Percentiles rank a stretch among this genome's conserved stretches.
phyloP scores from a whole-genome alignment of 2,888 invertebrate species.

The Sceliomorpha sp. region DNA sequence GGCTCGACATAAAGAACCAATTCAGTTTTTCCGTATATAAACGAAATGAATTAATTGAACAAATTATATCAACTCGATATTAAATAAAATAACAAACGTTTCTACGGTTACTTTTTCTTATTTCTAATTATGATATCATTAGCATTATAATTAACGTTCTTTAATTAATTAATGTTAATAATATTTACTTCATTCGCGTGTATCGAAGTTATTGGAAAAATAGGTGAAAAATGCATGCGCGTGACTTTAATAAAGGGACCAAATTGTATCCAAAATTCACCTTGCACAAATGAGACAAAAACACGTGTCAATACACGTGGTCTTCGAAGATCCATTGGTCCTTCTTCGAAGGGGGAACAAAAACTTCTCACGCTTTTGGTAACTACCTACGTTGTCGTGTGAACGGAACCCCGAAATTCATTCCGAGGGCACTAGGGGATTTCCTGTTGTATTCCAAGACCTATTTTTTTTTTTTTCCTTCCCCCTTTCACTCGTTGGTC shows the following conservation, averaged over 20 bases:
- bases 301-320: no score
- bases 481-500: neutral
- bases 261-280: constrained; percentile 6
- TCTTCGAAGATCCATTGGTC: constrained; percentile 28
- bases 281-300: constrained; percentile 16
- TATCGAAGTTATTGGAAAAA: no score
- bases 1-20: no score
- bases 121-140: no score
- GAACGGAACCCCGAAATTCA: constrained; percentile 62
- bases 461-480: constrained; percentile 9
- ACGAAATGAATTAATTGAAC: no score
- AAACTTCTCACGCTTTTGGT: constrained; percentile 60
- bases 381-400: constrained; percentile 55
- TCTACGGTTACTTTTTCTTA: no score
- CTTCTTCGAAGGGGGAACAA: constrained; percentile 42
- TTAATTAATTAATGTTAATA: no score
- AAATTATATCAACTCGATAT: no score
- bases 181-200: no score
- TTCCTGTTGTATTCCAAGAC: constrained; percentile 44
- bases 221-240: constrained; percentile 2
- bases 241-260: neutral
- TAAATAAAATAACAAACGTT: no score
- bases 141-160: no score
- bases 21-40: no score
- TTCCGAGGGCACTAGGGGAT: constrained; percentile 59